Evolutionary conservation across 2,113 vertebrate genomes (phyloP), one percentile per base, ranked within the genome.

Genomic region (Xerus inauris): DNA sequence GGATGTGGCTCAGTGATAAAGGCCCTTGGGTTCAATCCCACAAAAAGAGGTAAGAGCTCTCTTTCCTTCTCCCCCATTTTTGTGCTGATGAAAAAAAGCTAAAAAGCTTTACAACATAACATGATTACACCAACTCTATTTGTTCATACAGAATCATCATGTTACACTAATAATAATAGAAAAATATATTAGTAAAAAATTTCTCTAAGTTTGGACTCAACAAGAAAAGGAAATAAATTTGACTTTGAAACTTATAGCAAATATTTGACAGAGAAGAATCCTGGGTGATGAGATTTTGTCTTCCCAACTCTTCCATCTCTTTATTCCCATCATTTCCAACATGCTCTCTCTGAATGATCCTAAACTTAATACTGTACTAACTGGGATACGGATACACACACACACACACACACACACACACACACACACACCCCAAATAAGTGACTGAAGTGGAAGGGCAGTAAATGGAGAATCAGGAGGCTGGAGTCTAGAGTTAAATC

Each of bases 331-430:
- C 59, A 82, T 67, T 91, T 93, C 69, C 42, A 87, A 89, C 26
- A 82, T 77, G 28, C 32, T 80, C 26, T 67, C 35, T 62, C 22
- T 76, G 79, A 82, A 32, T 72, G 57, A 93, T 71, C 45, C 24
- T 64, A 95, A 92, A 92, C 6, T 79, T 22, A 92, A 89, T 38
- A 87, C 13, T 82, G 3, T 86, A 45, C 47, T 93, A 95, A 19
- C 45, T 81, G 35, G n/a, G n/a, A n/a, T n/a, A n/a, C n/a, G n/a
- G n/a, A n/a, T n/a, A n/a, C n/a, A n/a, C n/a, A n/a, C n/a, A n/a
- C n/a, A n/a, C n/a, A n/a, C n/a, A n/a, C n/a, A n/a, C n/a, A n/a
- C n/a, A n/a, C n/a, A n/a, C n/a, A n/a, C n/a, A n/a, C n/a, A n/a
- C n/a, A n/a, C n/a, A n/a, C n/a, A n/a, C n/a, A n/a, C n/a, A n/a